Percentiles rank a stretch among this genome's conserved stretches.
Evolutionary conservation across 2,797 vertebrate genomes (phyloP).

Genomic region (Australoheros facetus): DNA sequence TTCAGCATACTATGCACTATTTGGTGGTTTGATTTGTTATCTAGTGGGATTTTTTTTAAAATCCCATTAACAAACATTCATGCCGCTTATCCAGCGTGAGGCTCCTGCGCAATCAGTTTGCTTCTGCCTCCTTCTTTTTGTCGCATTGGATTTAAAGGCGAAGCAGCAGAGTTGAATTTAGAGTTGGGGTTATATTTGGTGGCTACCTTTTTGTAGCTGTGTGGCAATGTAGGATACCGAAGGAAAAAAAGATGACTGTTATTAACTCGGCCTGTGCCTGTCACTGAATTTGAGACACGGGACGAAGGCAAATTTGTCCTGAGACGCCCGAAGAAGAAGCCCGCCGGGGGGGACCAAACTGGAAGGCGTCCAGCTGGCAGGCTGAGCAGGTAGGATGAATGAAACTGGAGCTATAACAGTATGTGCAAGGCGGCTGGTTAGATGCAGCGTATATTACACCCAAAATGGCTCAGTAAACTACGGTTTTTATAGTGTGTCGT

Average conservation of each 20-base stretch:
- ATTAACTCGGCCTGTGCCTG: neutral
- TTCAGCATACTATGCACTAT: neutral
- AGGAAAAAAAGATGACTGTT: neutral
- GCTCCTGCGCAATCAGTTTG: slow-evolving; percentile 53
- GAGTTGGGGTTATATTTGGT: neutral
- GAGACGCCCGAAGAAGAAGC: slow-evolving; percentile 5
- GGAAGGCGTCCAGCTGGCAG: slow-evolving; percentile 40
- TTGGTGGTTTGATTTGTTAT: neutral
- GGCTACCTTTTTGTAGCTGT: neutral
- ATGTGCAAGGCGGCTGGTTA: neutral
- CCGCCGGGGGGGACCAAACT: slow-evolving; percentile 5
- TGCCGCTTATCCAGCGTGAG: slow-evolving; percentile 7
- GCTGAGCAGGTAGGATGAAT: slow-evolving; percentile 57
- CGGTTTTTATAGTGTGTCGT: neutral
- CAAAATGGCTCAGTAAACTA: neutral
- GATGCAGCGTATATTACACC: neutral
- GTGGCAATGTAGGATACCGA: neutral
- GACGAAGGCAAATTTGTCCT: slow-evolving; percentile 2
- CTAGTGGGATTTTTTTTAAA: too few species aligned
- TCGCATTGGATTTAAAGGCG: slow-evolving; percentile 72
- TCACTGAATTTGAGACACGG: slow-evolving; percentile 12
- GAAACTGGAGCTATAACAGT: neutral
- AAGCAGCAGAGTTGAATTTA: slow-evolving; percentile 34
- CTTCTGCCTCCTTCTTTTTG: slow-evolving; percentile 54
- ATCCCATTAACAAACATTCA: neutral